Conservation (phyloP, 2,113 vertebrate genomes). For the Peromyscus maniculatus region DNA sequence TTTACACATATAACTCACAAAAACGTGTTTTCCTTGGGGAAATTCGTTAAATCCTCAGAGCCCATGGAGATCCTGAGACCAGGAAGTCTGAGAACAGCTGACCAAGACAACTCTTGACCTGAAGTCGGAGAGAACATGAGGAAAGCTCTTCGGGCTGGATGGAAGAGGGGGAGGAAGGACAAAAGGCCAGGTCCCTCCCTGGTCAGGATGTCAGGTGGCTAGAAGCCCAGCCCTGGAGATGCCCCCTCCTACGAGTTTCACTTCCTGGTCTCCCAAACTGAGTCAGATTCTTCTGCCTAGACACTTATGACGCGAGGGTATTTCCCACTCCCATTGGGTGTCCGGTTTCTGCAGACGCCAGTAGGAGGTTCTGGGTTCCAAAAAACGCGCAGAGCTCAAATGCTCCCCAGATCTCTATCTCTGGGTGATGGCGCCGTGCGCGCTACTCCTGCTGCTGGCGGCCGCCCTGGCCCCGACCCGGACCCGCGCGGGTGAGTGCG, state of each 20-base stretch:
- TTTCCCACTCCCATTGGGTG: neutral
- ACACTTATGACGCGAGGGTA: neutral
- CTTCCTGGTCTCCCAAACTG: neutral
- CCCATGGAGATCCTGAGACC: neutral
- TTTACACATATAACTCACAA: neutral
- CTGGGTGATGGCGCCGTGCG: fast-evolving
- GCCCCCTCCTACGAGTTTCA: neutral
- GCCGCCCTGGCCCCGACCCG: neutral
- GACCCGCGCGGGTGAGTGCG: neutral
- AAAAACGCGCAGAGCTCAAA: too few species aligned
- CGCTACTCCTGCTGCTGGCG: neutral
- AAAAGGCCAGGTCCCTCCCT: too few species aligned
- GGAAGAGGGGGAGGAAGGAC: neutral
- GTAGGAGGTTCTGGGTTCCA: neutral
- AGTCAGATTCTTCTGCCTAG: neutral
- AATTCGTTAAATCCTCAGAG: neutral
- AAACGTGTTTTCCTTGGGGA: neutral
- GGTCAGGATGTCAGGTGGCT: too few species aligned
- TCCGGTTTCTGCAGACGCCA: neutral
- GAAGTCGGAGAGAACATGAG: neutral
- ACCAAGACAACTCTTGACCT: neutral
- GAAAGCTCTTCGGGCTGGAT: neutral
- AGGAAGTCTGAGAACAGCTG: neutral
- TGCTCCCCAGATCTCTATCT: neutral
- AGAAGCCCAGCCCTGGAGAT: too few species aligned